Evolutionary conservation across 2,113 vertebrate genomes (phyloP).

Genomic region (Sula dactylatra): DNA sequence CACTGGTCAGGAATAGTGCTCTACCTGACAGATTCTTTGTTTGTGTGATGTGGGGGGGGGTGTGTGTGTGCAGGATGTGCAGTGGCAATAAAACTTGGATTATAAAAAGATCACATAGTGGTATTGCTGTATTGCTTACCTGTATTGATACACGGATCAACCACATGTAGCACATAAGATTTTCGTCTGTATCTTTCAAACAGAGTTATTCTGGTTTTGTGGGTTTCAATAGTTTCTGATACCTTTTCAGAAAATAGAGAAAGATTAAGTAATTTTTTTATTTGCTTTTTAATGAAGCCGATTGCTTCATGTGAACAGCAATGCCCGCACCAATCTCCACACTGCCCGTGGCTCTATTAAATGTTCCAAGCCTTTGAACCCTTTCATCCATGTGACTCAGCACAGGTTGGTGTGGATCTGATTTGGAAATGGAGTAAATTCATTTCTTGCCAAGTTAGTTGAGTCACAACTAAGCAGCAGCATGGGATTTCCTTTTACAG

Average conservation of each 20-base stretch:
- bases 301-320: background rate
- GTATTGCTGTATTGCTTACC: background rate
- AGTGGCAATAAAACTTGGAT: background rate
- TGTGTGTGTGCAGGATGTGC: no score
- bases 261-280: background rate
- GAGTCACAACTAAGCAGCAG: background rate
- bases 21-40: background rate
- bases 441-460: background rate
- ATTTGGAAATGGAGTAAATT: background rate
- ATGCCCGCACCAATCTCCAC: background rate
- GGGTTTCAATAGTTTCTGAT: background rate
- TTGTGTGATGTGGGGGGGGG: background rate
- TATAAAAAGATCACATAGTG: background rate
- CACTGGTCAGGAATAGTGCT: background rate
- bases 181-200: background rate
- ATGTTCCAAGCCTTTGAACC: background rate
- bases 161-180: background rate
- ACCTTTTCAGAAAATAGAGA: background rate
- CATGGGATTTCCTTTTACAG: slow-evolving; percentile 24
- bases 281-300: background rate
- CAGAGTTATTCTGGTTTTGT: background rate
- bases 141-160: background rate
- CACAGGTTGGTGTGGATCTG: background rate
- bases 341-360: background rate
- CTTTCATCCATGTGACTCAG: background rate